Percentiles rank a stretch among this genome's conserved stretches.
Evolutionary conservation across 2,113 vertebrate species (phyloP).

Genomic region (Eudorcas thomsonii): DNA sequence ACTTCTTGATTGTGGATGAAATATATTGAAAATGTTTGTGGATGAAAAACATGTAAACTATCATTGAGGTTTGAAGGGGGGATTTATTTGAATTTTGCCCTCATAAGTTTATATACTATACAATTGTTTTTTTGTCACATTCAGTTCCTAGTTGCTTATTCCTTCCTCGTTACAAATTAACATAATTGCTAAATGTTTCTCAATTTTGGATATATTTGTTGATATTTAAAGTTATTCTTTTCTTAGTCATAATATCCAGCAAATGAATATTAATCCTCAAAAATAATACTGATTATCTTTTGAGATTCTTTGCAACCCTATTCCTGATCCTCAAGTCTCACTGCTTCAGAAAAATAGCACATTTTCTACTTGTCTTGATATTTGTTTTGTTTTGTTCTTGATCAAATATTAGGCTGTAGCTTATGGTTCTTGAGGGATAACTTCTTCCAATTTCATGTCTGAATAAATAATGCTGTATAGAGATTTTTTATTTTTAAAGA

Average conservation of each 20-base stretch:
- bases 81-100: not conserved
- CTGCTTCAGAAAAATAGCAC: not conserved
- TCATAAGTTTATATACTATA: not conserved
- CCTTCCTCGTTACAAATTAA: not conserved
- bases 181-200: not conserved
- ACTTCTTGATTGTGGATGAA: not conserved
- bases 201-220: not conserved
- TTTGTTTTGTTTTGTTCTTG: not conserved
- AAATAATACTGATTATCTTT: not conserved
- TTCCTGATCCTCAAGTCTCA: not conserved
- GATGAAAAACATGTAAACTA: not conserved
- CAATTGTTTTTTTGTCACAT: not conserved
- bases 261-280: not conserved
- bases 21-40: not conserved
- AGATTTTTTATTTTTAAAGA: constrained; percentile 6
- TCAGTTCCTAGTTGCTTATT: not conserved
- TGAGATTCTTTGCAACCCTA: not conserved
- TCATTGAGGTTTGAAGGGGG: not conserved
- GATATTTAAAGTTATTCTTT: not conserved
- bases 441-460: constrained; percentile 19
- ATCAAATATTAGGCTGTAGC: not conserved
- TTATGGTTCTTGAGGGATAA: not conserved
- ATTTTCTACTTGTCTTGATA: not conserved
- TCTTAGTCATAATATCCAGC: not conserved
- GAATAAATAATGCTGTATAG: not conserved